Evolutionary conservation across 2,797 vertebrate genomes (phyloP).

Genomic region (Clarias fuscus): DNA sequence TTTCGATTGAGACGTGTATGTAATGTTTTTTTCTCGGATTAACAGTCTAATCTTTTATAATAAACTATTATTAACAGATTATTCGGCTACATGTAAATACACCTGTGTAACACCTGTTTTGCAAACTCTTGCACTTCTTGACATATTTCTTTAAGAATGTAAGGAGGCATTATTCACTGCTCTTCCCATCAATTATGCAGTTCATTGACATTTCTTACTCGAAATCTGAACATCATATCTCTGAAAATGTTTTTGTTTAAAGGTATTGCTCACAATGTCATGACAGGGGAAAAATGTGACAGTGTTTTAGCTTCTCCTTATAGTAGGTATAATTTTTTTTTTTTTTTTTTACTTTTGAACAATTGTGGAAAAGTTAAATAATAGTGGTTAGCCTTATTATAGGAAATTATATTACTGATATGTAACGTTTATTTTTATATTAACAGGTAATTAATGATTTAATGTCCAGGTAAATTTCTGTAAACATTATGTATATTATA

Average conservation of each 20-base stretch:
- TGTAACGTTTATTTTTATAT: not conserved
- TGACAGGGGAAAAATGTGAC: not conserved
- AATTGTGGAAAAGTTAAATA: not conserved
- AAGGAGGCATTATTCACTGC: not conserved
- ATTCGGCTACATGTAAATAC: not conserved
- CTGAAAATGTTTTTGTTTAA: not conserved
- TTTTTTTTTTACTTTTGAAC: no score
- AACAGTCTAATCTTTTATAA: not conserved
- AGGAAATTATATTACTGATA: not conserved
- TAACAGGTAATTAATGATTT: not conserved
- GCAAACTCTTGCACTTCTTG: not conserved
- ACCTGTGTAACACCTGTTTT: not conserved
- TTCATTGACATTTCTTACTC: not conserved
- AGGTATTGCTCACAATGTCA: not conserved
- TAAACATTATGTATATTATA: not conserved
- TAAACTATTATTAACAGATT: not conserved
- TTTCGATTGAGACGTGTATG: not conserved
- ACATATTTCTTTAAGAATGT: not conserved
- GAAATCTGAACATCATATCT: not conserved
- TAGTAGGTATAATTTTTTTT: not conserved
- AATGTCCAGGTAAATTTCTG: no score
- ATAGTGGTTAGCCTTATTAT: not conserved
- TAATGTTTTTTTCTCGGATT: not conserved
- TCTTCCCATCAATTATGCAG: no score
- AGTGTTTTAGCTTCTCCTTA: not conserved